These are phyloP conservation scores for Sorex fumeus DNA, from an alignment of 2,113 vertebrate genomes.

Conservation along the genomic window DNA sequence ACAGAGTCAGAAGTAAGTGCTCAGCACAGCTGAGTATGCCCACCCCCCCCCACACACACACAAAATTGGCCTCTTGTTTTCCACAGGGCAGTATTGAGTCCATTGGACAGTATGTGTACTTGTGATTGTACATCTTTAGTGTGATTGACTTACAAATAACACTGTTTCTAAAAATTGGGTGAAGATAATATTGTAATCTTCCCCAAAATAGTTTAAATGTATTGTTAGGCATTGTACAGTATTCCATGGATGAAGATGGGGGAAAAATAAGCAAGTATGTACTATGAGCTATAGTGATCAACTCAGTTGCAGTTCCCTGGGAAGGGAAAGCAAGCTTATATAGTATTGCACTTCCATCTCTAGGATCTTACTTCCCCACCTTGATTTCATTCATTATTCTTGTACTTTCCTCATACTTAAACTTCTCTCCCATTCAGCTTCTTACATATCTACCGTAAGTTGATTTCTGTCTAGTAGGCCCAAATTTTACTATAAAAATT, in stretches of 20 bases:
- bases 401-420: slow-evolving; percentile 11
- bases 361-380: neutral
- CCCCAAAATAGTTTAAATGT: slow-evolving; percentile 13
- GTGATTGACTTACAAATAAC: slow-evolving; percentile 11
- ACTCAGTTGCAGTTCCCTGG: slow-evolving; percentile 36
- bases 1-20: no score
- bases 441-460: slow-evolving; percentile 48
- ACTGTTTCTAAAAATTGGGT: slow-evolving; percentile 25
- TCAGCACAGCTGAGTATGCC: no score
- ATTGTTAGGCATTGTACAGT: neutral
- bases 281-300: slow-evolving; percentile 40
- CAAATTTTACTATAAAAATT: slow-evolving; percentile 58
- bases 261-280: slow-evolving; percentile 51
- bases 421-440: slow-evolving; percentile 44
- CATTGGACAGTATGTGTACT: neutral
- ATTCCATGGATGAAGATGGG: neutral
- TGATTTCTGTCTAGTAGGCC: slow-evolving; percentile 45
- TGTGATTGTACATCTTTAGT: neutral
- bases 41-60: no score
- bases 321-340: slow-evolving; percentile 23
- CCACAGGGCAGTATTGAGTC: neutral
- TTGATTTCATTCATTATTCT: slow-evolving; percentile 46
- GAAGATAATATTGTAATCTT: slow-evolving; percentile 31
- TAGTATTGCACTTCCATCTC: slow-evolving; percentile 14
- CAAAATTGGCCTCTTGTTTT: neutral